Evolutionary conservation across 1,140 invertebrate genomes (phyloP).

Genomic region (Ostrea edulis): DNA sequence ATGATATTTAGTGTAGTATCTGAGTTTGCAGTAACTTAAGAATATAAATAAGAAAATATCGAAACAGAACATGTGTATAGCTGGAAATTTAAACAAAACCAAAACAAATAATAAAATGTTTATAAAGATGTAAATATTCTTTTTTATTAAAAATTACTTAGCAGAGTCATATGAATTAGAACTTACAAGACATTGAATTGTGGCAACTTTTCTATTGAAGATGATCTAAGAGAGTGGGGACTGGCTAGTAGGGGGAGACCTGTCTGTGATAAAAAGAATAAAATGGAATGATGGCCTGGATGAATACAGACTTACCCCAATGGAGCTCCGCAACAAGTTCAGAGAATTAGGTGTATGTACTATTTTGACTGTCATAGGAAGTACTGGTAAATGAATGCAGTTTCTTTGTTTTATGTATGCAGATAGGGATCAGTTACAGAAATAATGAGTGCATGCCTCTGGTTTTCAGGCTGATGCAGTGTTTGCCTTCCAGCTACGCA

Average conservation of each 20-base stretch:
- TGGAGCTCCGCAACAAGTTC: slow-evolving; percentile 92
- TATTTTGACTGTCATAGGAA: not conserved
- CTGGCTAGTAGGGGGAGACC: slow-evolving; percentile 96
- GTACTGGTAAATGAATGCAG: not conserved
- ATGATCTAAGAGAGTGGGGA: slow-evolving; percentile 96
- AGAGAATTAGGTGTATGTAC: slow-evolving; percentile 81
- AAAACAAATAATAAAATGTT: no score
- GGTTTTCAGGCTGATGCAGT: slow-evolving; percentile 93
- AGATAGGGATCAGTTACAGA: no score
- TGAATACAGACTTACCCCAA: slow-evolving; percentile 95
- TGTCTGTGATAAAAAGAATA: slow-evolving; percentile 95
- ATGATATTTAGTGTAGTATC: no score
- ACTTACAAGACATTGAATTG: no score
- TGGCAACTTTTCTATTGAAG: slow-evolving; percentile 76
- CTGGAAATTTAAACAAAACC: no score
- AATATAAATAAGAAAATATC: no score
- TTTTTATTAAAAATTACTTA: no score
- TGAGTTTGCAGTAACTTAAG: no score
- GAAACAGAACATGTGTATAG: no score
- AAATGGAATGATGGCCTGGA: slow-evolving; percentile 97
- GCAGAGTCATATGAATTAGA: no score
- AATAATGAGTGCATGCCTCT: not conserved
- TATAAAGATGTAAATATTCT: no score
- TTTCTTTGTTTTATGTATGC: no score
- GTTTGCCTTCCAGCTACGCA: slow-evolving; percentile 98